Evolutionary conservation across 2,113 vertebrate species (phyloP), one percentile per base, ranked within the genome.

Genomic region (Ranitomeya imitator): DNA sequence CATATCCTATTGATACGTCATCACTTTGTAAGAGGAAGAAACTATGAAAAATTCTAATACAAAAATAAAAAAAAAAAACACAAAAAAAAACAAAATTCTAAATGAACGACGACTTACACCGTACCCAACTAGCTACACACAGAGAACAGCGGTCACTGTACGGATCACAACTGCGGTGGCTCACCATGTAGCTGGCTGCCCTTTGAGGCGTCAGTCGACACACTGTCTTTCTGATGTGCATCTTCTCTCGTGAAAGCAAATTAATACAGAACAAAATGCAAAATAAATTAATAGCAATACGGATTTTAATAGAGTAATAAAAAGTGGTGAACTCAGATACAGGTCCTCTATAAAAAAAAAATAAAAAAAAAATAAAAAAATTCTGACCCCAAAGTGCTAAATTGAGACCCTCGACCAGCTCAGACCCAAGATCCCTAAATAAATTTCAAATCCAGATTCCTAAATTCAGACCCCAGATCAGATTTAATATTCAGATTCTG

Each of bases 161-260:
- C n/a, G 7, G 51, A 13, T 18, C 45, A 57, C 77, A 59, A 55
- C 23, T 19, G 77, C 65, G n/a, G 19, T 11, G 55, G 71, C 86
- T 88, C 86, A 88, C 86, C 86, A 88, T 88, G 81, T 77, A 88
- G 67, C 18, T 83, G 79, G 79, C 86, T 77, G 86, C 86, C 80
- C 21, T 77, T 26, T 83, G 80, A 65, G 86, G 81, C 60, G 80
- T 77, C 9, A 88, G 80, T 59, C 86, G 86, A 57, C 86, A 88
- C 86, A 88, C 86, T 54, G 86, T 88, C 74, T 88, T 88, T 83
- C 86, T 88, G 86, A 88, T 83, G 80, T 88, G 86, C 45, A 88
- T 74, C 86, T 88, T 88, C 79, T 52, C 67, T 65, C 26, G 71
- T 11, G 80, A 88, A 63, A 57, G 71, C 37, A 81, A 74, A 6